These are phyloP conservation scores for Pangasianodon gigas DNA, from an alignment of 2,113 vertebrate genomes.

Conservation along the genomic window DNA sequence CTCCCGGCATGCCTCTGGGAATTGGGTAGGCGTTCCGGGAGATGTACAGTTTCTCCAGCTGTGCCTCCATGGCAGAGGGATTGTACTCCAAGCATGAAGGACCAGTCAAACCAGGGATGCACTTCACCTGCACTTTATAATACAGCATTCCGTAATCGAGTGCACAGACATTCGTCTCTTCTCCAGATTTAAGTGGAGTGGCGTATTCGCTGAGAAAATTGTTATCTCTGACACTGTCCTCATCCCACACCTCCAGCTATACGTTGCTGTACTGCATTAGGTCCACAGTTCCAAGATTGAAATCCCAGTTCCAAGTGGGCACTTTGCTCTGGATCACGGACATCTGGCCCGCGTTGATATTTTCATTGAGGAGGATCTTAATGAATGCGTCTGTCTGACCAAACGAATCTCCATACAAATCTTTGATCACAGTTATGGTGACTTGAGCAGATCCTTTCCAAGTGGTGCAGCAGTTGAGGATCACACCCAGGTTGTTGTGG, in stretches of 20 bases:
- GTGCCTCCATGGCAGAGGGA: conserved; percentile 44
- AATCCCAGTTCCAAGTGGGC: conserved; percentile 24
- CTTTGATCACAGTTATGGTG: conserved; percentile 54
- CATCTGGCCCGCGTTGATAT: neutral
- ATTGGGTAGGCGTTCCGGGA: conserved; percentile 44
- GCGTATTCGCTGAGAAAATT: no score
- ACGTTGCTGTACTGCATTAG: neutral
- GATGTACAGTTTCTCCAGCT: conserved; percentile 45
- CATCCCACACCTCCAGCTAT: conserved; percentile 40
- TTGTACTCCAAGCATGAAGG: conserved; percentile 60
- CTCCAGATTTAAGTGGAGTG: no score
- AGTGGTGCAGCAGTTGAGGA: conserved; percentile 66
- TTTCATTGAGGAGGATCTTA: conserved; percentile 29
- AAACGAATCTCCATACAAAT: conserved; percentile 45
- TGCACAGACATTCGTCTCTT: no score
- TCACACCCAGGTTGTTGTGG: neutral
- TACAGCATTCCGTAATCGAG: no score
- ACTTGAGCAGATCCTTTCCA: conserved; percentile 61
- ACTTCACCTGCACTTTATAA: conserved; percentile 43
- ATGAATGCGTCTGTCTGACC: conserved; percentile 45
- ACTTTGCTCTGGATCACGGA: neutral
- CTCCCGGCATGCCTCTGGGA: neutral
- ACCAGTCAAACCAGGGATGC: conserved; percentile 61
- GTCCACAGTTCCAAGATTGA: conserved; percentile 18
- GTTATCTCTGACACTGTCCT: neutral